Conservation (phyloP, 2,797 vertebrate species). For the Peromyscus eremicus region DNA sequence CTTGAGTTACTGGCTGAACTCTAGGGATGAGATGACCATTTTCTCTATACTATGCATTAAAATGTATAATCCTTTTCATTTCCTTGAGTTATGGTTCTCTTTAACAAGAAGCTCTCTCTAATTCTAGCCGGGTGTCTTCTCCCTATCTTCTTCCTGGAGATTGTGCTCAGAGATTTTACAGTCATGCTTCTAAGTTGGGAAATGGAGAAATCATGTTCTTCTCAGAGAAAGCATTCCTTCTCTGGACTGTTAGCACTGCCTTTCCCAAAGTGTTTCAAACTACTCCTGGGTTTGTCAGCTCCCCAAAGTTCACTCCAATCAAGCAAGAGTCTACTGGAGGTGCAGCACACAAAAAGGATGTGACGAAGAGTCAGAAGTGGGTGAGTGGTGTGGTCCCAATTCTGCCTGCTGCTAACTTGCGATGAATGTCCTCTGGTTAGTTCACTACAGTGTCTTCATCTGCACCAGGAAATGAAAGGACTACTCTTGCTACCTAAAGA, state of each 20-base stretch:
- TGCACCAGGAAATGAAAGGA: neutral
- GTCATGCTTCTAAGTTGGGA: neutral
- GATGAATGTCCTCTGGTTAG: neutral
- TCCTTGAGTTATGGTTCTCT: neutral
- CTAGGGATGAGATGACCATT: neutral
- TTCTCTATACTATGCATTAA: neutral
- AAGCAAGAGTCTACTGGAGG: neutral
- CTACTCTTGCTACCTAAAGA: neutral
- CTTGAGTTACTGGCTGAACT: slow-evolving; percentile 1
- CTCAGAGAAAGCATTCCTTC: neutral
- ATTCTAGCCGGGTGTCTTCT: slow-evolving; percentile 3
- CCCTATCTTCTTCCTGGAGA: slow-evolving; percentile 10
- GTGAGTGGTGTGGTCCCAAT: neutral
- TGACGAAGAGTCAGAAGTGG: neutral
- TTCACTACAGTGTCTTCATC: neutral
- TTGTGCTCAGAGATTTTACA: slow-evolving; percentile 22
- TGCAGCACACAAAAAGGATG: neutral
- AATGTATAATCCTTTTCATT: neutral
- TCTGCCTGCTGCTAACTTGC: neutral
- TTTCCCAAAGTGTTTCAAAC: neutral
- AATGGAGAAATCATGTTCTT: neutral
- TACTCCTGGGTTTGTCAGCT: neutral
- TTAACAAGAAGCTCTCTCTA: slow-evolving; percentile 17
- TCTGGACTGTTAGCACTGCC: neutral
- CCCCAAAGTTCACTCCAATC: neutral